Evolutionary conservation across 2,888 invertebrate genomes (phyloP), one percentile per base, ranked within the genome.

Genomic region (Pristionchus mayeri): DNA sequence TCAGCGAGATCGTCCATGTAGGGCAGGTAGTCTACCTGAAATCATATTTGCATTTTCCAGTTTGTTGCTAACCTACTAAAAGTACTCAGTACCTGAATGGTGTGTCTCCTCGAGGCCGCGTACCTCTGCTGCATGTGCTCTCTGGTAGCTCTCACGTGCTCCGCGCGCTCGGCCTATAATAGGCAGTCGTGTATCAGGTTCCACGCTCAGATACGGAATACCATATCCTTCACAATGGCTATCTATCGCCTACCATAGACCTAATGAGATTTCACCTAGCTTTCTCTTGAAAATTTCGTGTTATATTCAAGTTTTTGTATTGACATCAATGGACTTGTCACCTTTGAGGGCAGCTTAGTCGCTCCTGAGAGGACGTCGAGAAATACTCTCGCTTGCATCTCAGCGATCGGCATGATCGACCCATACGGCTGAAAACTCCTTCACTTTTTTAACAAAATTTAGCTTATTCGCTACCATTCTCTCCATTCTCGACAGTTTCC

Each of bases 1-100:
- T 89, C 88, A 4, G 94, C 94, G 79, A 94, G 86, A 83, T 93
- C 93, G 87, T 94, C 94, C 94, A 94, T 93, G 87, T 93, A 94
- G 7, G 88, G 87, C 18, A 89, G 87, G 85, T 90, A 91, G 85
- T 93, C 93, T 21, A 94, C 93, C 88, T 94, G 27, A 88, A 82
- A 40, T 16, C 30, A 44, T 16, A 67, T 67, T 67, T 9, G 6
- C 27, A 67, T 27, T 18, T 11, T 13, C 24, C 24, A n/a, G 21
- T 57, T 24, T 18, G 24, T 57, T 57, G 6, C 6, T 9, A 44
- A 44, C 44, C 44, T 44, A 9, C 44, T n/a, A 44, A 44, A 44
- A 44, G 44, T 44, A 13, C 44, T 40, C 44, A 34, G 2, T 24
- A 71, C 71, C 40, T 71, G 71, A 11, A 71, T 71, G 18, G 71